phyloP scores from a whole-genome alignment of 2,888 invertebrate genomes.

The Chymomyza fuscimana region DNA sequence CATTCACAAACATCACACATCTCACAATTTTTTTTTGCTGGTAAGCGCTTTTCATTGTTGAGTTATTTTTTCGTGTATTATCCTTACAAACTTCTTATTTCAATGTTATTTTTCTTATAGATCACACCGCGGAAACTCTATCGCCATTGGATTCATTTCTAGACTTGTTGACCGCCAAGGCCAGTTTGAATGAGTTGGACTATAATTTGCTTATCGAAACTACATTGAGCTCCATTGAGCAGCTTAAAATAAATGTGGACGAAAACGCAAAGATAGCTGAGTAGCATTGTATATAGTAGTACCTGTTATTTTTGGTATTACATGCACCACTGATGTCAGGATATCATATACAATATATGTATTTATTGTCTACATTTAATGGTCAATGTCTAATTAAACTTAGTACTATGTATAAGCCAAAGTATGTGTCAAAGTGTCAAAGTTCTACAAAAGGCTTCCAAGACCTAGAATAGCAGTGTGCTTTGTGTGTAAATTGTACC shows the following conservation, averaged over 20 bases:
- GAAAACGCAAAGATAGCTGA: not conserved
- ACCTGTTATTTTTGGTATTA: too few species aligned
- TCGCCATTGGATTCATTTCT: slow-evolving; percentile 92
- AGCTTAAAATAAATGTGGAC: slow-evolving; percentile 51
- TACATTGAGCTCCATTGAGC: slow-evolving; percentile 81
- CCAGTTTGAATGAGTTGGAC: slow-evolving; percentile 90
- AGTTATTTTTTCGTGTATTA: not conserved
- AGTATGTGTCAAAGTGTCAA: not conserved
- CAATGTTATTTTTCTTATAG: slow-evolving; percentile 78
- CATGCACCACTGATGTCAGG: not conserved
- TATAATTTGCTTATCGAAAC: slow-evolving; percentile 92
- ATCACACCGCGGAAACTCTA: slow-evolving; percentile 86
- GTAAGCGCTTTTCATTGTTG: slow-evolving; percentile 23
- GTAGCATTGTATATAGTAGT: not conserved
- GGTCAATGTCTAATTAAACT: not conserved
- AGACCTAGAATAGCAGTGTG: too few species aligned
- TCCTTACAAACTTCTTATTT: not conserved
- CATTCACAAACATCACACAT: not conserved
- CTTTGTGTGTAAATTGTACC: too few species aligned
- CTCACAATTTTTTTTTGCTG: not conserved
- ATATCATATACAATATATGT: not conserved
- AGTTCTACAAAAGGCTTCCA: not conserved
- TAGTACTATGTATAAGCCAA: not conserved
- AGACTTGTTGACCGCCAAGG: slow-evolving; percentile 91
- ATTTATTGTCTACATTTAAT: not conserved